Conservation (phyloP, 2,888 invertebrate genomes). For the Lasioglossum marginatum region DNA sequence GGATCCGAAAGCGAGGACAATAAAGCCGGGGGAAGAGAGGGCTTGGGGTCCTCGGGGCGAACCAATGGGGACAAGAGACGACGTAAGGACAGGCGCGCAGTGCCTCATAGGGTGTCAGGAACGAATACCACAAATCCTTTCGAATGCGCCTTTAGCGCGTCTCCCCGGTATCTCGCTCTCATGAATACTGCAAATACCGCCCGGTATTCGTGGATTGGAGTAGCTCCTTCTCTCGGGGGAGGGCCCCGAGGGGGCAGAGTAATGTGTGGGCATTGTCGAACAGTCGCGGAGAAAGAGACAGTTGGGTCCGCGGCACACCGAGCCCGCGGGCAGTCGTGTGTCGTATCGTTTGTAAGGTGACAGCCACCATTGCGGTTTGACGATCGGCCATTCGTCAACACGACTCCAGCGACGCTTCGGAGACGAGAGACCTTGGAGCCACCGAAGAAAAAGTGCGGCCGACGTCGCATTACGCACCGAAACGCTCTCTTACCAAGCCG, state of each 20-base stretch:
- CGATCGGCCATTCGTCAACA: slow-evolving; percentile 75
- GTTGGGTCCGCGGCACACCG: slow-evolving; percentile 67
- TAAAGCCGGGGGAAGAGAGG: slow-evolving; percentile 39
- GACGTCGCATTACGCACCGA: slow-evolving; percentile 74
- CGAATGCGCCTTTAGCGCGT: slow-evolving; percentile 72
- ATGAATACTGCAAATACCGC: slow-evolving; percentile 79
- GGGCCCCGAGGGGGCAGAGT: slow-evolving; percentile 42
- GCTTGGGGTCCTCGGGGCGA: neutral
- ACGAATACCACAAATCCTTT: slow-evolving; percentile 73
- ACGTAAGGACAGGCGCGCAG: slow-evolving; percentile 57
- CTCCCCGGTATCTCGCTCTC: slow-evolving; percentile 70
- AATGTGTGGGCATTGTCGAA: slow-evolving; percentile 62
- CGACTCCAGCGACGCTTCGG: slow-evolving; percentile 60
- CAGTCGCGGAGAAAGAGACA: slow-evolving; percentile 52
- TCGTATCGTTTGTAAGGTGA: slow-evolving; percentile 82
- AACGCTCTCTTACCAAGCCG: slow-evolving; percentile 23
- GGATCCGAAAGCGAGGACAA: slow-evolving; percentile 50
- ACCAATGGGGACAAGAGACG: slow-evolving; percentile 27
- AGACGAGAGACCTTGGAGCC: slow-evolving; percentile 62
- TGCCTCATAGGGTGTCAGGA: slow-evolving; percentile 74
- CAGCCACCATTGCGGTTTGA: slow-evolving; percentile 77
- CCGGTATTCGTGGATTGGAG: slow-evolving; percentile 68
- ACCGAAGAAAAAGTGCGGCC: slow-evolving; percentile 73
- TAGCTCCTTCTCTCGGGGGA: slow-evolving; percentile 53
- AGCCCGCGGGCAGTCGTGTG: slow-evolving; percentile 73